phyloP scores from a whole-genome alignment of 1,140 invertebrate genomes.

The Paralvinella palmiformis region DNA sequence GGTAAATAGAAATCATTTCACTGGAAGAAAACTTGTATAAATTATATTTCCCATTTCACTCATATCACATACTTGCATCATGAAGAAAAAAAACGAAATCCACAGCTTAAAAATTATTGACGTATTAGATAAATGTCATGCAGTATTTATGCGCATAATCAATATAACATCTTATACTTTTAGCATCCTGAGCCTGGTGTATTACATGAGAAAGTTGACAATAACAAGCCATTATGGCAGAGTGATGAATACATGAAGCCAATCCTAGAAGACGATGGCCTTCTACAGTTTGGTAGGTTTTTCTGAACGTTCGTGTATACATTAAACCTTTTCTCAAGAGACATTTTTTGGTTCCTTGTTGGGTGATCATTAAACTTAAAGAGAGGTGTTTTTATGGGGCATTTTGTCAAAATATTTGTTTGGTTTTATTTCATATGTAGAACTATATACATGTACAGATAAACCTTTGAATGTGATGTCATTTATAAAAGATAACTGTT shows the following conservation, averaged over 20 bases:
- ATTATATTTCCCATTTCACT: not conserved
- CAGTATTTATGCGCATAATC: not conserved
- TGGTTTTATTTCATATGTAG: too few species aligned
- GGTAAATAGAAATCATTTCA: too few species aligned
- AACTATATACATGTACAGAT: too few species aligned
- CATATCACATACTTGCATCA: not conserved
- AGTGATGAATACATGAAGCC: constrained; percentile 68
- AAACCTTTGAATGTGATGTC: too few species aligned
- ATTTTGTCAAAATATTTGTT: too few species aligned
- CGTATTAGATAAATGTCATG: too few species aligned
- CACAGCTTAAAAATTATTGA: not conserved
- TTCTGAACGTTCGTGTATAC: not conserved
- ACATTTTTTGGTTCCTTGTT: too few species aligned
- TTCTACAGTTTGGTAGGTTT: constrained; percentile 73
- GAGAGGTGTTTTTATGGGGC: too few species aligned
- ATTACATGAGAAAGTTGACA: not conserved
- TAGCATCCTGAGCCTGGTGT: constrained; percentile 21
- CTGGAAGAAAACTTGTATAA: not conserved
- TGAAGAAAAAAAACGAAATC: not conserved
- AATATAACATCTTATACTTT: constrained; percentile 19
- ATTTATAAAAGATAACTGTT: too few species aligned
- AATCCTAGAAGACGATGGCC: constrained; percentile 66
- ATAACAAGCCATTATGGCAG: constrained; percentile 26
- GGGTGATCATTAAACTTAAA: too few species aligned
- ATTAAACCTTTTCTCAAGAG: not conserved